Percentiles rank a stretch among this genome's conserved stretches.
phyloP scores from a whole-genome alignment of 2,888 invertebrate genomes.

The Xylocampa areola region DNA sequence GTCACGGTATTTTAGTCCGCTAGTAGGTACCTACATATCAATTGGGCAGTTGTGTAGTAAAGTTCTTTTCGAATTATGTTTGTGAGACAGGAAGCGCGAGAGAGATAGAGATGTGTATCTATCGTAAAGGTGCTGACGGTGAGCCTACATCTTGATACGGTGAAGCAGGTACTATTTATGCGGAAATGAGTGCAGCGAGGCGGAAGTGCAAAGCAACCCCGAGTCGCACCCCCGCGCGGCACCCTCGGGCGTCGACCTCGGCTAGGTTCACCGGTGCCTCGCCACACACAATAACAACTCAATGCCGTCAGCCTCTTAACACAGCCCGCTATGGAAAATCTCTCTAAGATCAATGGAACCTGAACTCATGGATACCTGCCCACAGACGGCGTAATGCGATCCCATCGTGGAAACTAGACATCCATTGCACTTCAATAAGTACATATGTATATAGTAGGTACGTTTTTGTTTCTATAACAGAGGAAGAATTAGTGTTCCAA shows the following conservation, averaged over 20 bases:
- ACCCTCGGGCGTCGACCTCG: conserved; percentile 81
- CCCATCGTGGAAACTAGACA: conserved; percentile 8
- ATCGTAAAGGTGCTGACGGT: conserved; percentile 28
- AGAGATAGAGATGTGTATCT: conserved; percentile 7
- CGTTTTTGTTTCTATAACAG: conserved; percentile 23
- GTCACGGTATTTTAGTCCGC: conserved; percentile 37
- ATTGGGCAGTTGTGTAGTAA: neutral
- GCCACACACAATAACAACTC: conserved; percentile 61
- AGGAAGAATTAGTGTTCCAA: conserved; percentile 11
- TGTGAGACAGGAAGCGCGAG: too few relatives aligned
- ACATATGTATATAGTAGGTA: too few relatives aligned
- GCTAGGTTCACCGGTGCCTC: conserved; percentile 65
- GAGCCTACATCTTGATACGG: conserved; percentile 77
- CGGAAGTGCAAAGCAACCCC: conserved; percentile 87
- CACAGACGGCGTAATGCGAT: conserved; percentile 41
- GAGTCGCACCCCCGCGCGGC: conserved; percentile 70
- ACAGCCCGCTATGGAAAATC: conserved; percentile 60
- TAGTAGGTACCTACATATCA: neutral
- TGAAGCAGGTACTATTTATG: conserved; percentile 82
- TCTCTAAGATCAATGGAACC: conserved; percentile 67
- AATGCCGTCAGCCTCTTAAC: conserved; percentile 59
- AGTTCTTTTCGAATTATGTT: neutral
- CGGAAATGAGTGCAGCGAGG: conserved; percentile 87
- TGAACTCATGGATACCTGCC: conserved; percentile 51
- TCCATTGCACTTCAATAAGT: conserved; percentile 15